phyloP scores from a whole-genome alignment of 2,113 vertebrate species.

The Cryptomyrus ogoouensis region DNA sequence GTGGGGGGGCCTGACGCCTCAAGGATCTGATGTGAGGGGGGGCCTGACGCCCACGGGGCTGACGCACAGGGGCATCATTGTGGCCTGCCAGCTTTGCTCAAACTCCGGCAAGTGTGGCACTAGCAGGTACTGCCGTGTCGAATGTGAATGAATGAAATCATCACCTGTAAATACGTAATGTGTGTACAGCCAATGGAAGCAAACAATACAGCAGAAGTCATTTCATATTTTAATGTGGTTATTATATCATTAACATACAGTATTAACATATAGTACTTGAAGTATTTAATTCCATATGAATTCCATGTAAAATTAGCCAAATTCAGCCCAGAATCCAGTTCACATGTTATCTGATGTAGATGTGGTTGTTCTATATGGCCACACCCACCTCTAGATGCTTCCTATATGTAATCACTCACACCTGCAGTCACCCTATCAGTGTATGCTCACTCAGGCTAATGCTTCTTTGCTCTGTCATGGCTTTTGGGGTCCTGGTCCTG shows the following conservation, averaged over 20 bases:
- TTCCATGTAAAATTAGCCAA: background rate
- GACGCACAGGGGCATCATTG: background rate
- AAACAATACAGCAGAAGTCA: background rate
- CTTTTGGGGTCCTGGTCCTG: background rate
- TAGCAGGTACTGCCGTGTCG: background rate
- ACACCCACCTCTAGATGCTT: too few relatives aligned
- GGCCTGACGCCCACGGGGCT: background rate
- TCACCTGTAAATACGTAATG: background rate
- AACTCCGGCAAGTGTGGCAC: background rate
- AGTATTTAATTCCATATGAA: background rate
- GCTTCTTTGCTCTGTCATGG: background rate
- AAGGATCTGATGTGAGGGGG: too few relatives aligned
- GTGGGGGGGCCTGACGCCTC: too few relatives aligned
- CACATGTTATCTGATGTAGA: background rate
- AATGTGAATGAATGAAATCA: background rate
- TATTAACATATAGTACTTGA: background rate
- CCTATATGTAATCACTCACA: too few relatives aligned
- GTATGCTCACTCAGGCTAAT: background rate
- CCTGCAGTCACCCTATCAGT: too few relatives aligned
- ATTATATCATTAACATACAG: background rate
- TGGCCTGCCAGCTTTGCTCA: background rate
- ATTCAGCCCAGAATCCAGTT: background rate
- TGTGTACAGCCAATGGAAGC: background rate
- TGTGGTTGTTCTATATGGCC: background rate
- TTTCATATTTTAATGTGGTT: background rate